Evolutionary conservation across 2,113 vertebrate species (phyloP), one percentile per base, ranked within the genome.

Genomic region (Ranitomeya imitator): DNA sequence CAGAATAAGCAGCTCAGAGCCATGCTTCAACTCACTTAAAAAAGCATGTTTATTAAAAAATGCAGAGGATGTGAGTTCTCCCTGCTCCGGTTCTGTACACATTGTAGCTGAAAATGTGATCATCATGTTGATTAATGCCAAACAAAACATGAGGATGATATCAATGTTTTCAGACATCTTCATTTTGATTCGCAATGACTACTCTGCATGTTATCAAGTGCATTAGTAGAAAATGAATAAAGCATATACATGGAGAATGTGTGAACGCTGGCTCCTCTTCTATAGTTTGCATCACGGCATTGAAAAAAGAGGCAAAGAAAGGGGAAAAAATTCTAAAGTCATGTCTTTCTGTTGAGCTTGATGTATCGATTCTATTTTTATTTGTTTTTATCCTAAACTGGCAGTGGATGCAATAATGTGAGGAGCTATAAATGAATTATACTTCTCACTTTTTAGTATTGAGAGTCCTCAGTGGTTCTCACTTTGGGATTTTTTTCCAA

Each of bases 1-100:
- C 90, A 55, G 45, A 90, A 85, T 89, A 86, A 88, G 21, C 21
- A 19, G 5, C 26, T 86, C 89, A 87, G 2, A 14, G 37, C 3
- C 7, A 55, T 13, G 85, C 87, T 88, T 85, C 87, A 78, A 63
- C 73, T 77, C 71, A 77, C 63, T 80, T 83, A 45, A 31, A 26
- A 83, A 54, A 78, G 15, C 60, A 83, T 89, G 81, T 89, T 85
- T 89, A 85, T 85, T 85, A 79, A 79, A 89, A 89, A 85, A 85
- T 89, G 87, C 87, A 85, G 73, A 79, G 60, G 73, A 79, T 85
- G 60, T 37, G 26, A 69, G 74, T 83, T 78, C 37, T 63, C 45
- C 14, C 59, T 78, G 82, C 60, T 54, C 87, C 61, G 23, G 18
- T 65, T 78, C 23, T 55, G 18, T 89, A 79, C 73, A 85, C 18